Conservation (phyloP, 2,888 invertebrate genomes). For the Napeogenes sylphis region DNA sequence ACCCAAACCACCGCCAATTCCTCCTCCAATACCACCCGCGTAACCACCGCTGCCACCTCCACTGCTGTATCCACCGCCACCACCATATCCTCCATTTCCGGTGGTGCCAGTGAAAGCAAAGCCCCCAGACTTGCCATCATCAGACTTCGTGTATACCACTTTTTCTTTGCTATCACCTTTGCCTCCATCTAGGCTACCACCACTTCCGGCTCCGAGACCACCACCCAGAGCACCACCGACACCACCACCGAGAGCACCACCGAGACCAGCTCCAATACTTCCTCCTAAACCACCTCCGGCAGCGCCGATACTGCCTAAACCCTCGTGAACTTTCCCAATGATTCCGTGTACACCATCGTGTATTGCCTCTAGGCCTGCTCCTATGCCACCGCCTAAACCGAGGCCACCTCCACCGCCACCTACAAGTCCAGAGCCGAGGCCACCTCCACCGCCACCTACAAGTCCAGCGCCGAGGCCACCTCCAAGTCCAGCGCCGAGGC, state of each 20-base stretch:
- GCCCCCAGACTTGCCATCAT: conserved; percentile 68
- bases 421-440: conserved; percentile 33
- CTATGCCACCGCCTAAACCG: conserved; percentile 35
- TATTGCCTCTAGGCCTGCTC: conserved; percentile 45
- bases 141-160: conserved; percentile 57
- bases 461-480: conserved; percentile 41
- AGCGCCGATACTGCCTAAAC: conserved; percentile 31
- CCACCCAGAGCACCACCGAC: conserved; percentile 51
- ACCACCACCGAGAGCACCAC: conserved; percentile 32
- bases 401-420: conserved; percentile 34
- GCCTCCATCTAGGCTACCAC: conserved; percentile 26
- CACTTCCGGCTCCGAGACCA: conserved; percentile 50
- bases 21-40: conserved; percentile 40
- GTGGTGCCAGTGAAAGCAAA: conserved; percentile 63
- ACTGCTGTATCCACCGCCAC: conserved; percentile 57
- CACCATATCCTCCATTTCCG: conserved; percentile 65
- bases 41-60: conserved; percentile 54
- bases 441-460: conserved; percentile 42
- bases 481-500: conserved; percentile 34
- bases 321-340: conserved; percentile 49
- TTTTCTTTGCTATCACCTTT: conserved; percentile 38
- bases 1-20: conserved; percentile 41
- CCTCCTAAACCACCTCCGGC: conserved; percentile 11
- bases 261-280: conserved; percentile 28
- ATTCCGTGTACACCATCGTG: conserved; percentile 50